A percentile compares a stretch with the other conserved stretches of the same genome.
phyloP scores from a whole-genome alignment of 2,888 invertebrate genomes.

The Lymantria dispar region DNA sequence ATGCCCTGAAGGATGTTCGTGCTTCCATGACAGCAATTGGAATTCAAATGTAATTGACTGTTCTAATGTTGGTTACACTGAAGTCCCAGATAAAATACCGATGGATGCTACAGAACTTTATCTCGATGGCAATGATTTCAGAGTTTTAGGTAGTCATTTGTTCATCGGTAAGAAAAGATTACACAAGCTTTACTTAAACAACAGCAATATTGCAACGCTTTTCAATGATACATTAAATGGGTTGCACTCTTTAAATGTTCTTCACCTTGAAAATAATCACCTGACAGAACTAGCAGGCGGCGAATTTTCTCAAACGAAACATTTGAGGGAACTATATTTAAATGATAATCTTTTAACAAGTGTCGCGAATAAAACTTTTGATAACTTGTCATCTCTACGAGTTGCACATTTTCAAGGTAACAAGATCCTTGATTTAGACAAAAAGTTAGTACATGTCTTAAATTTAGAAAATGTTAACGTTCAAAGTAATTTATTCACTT shows the following conservation, averaged over 20 bases:
- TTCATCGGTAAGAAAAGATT: slow-evolving; percentile 93
- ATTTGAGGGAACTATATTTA: slow-evolving; percentile 89
- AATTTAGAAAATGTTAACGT: slow-evolving; percentile 85
- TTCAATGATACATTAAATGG: slow-evolving; percentile 92
- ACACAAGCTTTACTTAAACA: slow-evolving; percentile 89
- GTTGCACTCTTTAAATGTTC: slow-evolving; percentile 85
- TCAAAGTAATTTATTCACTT: slow-evolving; percentile 90
- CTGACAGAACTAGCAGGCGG: slow-evolving; percentile 87
- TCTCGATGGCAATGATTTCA: slow-evolving; percentile 91
- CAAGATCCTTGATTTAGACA: slow-evolving; percentile 87
- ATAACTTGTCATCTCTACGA: slow-evolving; percentile 86
- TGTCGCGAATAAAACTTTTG: slow-evolving; percentile 89
- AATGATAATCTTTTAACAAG: slow-evolving; percentile 89
- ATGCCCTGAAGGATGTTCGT: slow-evolving; percentile 91
- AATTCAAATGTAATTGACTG: slow-evolving; percentile 92
- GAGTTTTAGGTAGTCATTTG: slow-evolving; percentile 88
- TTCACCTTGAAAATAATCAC: slow-evolving; percentile 90
- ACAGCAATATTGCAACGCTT: slow-evolving; percentile 87
- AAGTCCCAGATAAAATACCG: slow-evolving; percentile 89
- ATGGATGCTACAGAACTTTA: slow-evolving; percentile 95
- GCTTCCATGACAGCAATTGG: slow-evolving; percentile 93
- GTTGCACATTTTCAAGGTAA: slow-evolving; percentile 89
- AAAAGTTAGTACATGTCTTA: slow-evolving; percentile 83
- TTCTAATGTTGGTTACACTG: slow-evolving; percentile 87
- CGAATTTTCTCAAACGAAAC: slow-evolving; percentile 90